Evolutionary conservation across 2,113 vertebrate species (phyloP), one percentile per base, ranked within the genome.

Genomic region (Rynchops niger): DNA sequence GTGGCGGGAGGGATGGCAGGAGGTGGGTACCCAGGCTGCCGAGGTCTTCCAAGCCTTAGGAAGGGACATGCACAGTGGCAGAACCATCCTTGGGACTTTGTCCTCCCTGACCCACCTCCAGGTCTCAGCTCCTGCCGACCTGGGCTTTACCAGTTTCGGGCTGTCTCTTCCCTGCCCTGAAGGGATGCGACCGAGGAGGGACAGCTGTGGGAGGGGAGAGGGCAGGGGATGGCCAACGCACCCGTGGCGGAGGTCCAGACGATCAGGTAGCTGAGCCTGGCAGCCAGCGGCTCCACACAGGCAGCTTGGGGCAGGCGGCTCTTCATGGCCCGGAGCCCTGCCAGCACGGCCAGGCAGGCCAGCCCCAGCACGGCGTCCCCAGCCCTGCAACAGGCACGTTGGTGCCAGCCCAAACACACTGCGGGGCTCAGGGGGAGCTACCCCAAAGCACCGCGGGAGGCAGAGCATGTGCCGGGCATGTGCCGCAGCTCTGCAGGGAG

Each of bases 361-460:
- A 99, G 83, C 13, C 99, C 99, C 93, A 99, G 98, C 32, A 98
- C 30, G 3, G 98, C 98, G 1, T 99, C 99, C 1, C 99, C 99
- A 16, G 90, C 92, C 97, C 99, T 99, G 97, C 26, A 25, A 89
- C 20, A 36, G 85, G 67, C 53, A 36, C 32, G 3, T 8, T 10
- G 6, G 52, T 2, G 27, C 36, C 43, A 6, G 53, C 72, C 53
- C n/a, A 12, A 15, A 32, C 32, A 34, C 0, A 0, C 56, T 5
- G n/a, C 2, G 2, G 77, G 45, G 30, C 53, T 52, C 47, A 2
- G 40, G 20, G 9, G 65, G 5, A 61, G 43, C 22, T 11, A 36
- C 27, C 9, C 7, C 71, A 29, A 8, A n/a, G 66, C 20, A n/a
- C 71, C 6, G 0, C 5, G 4, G 15, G 13, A 8, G 14, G n/a